A percentile compares a stretch with the other conserved stretches of the same genome.
These are phyloP conservation scores for western clawed frog (Xenopus tropicalis) DNA, from an alignment of 2,113 vertebrate genomes.

Conservation along the genomic window DNA sequence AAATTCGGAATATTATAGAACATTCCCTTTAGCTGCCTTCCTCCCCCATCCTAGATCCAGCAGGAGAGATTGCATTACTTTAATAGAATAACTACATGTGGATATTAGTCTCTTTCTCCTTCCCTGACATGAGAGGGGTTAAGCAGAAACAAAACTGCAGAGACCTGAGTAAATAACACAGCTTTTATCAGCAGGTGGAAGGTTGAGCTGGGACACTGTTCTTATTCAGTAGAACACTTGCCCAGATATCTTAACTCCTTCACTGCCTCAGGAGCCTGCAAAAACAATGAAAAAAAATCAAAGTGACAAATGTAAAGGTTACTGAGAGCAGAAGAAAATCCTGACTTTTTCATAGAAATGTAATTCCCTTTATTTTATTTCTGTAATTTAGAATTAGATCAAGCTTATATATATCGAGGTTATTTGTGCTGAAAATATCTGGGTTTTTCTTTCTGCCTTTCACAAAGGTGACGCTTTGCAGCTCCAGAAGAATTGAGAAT, in stretches of 20 bases:
- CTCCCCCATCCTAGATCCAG: too few relatives aligned
- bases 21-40: too few relatives aligned
- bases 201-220: neutral
- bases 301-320: neutral
- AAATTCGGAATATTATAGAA: too few relatives aligned
- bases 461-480: neutral
- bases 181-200: neutral
- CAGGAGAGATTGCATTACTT: too few relatives aligned
- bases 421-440: neutral
- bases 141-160: slow-evolving; percentile 1
- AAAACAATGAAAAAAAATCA: neutral
- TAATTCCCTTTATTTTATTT: slow-evolving; percentile 32
- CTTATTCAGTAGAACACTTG: neutral
- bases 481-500: neutral
- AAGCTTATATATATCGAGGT: neutral
- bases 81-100: neutral
- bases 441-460: neutral
- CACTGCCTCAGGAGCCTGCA: neutral
- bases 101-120: neutral
- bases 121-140: neutral
- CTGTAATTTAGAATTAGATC: neutral
- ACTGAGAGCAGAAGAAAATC: neutral
- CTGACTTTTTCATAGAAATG: neutral
- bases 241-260: neutral
- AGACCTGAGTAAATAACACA: slow-evolving; percentile 22